Evolutionary conservation across 2,888 invertebrate genomes (phyloP), one percentile per base, ranked within the genome.

Genomic region (Petrophora chlorosata): DNA sequence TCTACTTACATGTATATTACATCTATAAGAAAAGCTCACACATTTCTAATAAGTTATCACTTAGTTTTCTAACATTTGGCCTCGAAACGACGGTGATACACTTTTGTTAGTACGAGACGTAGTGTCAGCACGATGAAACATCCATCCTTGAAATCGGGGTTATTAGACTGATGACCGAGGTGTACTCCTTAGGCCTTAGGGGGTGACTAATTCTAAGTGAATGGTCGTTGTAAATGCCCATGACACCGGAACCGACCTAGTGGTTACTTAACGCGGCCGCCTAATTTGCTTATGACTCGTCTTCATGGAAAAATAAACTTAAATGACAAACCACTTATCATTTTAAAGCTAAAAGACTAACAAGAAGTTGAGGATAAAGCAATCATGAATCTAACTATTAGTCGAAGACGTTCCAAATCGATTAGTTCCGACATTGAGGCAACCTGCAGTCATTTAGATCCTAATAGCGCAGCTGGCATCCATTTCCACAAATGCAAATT

Each of bases 151-250:
- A 51, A 53, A 53, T 29, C 34, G 39, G 28, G 50, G 50, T 51
- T 51, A 58, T 59, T 56, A 63, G 60, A 65, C 62, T 60, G 59
- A 56, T 56, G 56, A 61, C 54, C 66, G 65, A 61, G 55, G 63
- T 71, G 64, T 71, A 71, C 60, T 66, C 62, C 69, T 69, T 70
- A 63, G 61, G 63, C 7, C 8, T 22, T n/a, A n/a, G 10, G 25
- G 67, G 67, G 65, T 77, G 70, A 73, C 70, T 65, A 71, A 72
- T 65, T 67, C 61, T 61, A 51, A 68, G 65, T 72, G 65, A 61
- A 62, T 61, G 42, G 62, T 63, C 61, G 65, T 62, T 61, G 58
- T 61, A 65, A 42, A 48, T 48, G 48, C 26, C 42, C 36, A 35
- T 48, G 30, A 22, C 32, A 16, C 30, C 36, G 35, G 26, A 45